Evolutionary conservation across 2,888 invertebrate species (phyloP).

Genomic region (Oeneis ivallda): DNA sequence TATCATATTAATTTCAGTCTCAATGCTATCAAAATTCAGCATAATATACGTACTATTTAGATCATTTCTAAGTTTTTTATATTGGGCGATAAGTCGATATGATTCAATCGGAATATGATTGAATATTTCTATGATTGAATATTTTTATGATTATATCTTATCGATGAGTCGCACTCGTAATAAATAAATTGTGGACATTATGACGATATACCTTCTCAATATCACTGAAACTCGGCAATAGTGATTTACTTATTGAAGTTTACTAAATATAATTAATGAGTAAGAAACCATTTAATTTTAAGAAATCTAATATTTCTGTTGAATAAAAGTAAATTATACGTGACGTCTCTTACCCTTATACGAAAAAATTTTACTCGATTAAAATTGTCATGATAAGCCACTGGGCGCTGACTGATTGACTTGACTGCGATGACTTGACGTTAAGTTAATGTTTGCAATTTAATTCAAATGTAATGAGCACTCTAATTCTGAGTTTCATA

Average conservation of each 20-base stretch:
- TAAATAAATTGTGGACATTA: slow-evolving; percentile 20
- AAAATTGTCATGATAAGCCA: no score
- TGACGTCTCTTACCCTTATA: no score
- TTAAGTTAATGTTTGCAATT: no score
- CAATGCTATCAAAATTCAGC: slow-evolving; percentile 9
- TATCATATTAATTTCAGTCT: slow-evolving; percentile 1
- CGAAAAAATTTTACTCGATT: no score
- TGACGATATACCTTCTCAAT: slow-evolving; percentile 31
- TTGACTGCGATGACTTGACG: no score
- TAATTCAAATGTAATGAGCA: no score
- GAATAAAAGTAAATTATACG: no score
- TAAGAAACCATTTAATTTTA: no score
- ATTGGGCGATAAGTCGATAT: slow-evolving; percentile 36
- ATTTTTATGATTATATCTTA: slow-evolving; percentile 40
- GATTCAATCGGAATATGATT: slow-evolving; percentile 39
- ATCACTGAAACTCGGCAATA: slow-evolving; percentile 35
- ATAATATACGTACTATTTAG: neutral
- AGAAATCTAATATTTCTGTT: no score
- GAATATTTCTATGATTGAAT: slow-evolving; percentile 34
- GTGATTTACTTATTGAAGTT: neutral
- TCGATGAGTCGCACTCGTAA: slow-evolving; percentile 31
- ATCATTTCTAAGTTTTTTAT: slow-evolving; percentile 9
- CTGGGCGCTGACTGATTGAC: no score
- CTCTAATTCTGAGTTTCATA: no score
- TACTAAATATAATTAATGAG: no score